Percentiles rank a stretch among this genome's conserved stretches.
phyloP scores from a whole-genome alignment of 2,113 vertebrate genomes.

The Myiozetetes cayanensis region DNA sequence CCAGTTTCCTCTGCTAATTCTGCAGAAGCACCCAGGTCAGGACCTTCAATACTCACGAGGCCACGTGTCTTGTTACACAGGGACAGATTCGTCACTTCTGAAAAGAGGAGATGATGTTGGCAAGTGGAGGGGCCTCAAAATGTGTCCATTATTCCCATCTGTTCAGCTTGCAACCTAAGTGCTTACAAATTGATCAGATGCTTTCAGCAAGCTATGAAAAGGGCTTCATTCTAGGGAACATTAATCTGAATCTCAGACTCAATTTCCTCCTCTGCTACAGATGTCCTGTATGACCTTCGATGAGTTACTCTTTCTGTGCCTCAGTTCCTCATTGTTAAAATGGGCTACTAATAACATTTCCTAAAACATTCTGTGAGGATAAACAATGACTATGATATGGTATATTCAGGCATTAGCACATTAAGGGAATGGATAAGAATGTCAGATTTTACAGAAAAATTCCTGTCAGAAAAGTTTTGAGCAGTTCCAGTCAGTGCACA shows the following conservation, averaged over 20 bases:
- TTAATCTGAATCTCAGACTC: not conserved
- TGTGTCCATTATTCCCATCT: not conserved
- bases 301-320: not conserved
- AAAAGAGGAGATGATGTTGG: not conserved
- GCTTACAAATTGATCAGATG: conserved; percentile 27
- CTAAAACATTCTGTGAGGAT: not conserved
- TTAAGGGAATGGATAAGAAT: not conserved
- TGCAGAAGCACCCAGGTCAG: not conserved
- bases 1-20: not conserved
- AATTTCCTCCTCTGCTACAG: not conserved
- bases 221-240: not conserved
- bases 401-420: not conserved
- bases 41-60: not conserved
- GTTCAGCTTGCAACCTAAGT: not conserved
- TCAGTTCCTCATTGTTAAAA: not conserved
- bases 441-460: not conserved
- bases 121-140: not conserved
- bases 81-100: not conserved
- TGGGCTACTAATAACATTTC: not conserved
- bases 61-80: not conserved
- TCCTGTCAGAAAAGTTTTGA: not conserved
- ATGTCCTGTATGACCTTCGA: not conserved
- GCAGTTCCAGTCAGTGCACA: not conserved
- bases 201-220: conserved; percentile 12
- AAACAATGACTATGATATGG: not conserved